Evolutionary conservation across 2,113 vertebrate genomes (phyloP).

Genomic region (Mohoua ochrocephala): DNA sequence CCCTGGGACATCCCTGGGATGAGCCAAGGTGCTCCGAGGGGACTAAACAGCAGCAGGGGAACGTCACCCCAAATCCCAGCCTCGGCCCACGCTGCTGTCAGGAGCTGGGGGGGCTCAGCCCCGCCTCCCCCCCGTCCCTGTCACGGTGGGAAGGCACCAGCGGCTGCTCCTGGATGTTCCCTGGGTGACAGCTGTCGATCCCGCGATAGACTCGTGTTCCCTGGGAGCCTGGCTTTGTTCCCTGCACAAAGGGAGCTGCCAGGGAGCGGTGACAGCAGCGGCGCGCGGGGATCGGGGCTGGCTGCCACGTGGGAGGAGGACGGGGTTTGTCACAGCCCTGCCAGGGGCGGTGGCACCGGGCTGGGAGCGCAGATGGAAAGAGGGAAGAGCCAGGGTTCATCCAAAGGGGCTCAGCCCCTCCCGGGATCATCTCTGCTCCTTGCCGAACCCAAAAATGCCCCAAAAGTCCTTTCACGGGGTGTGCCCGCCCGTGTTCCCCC

Average conservation of each 20-base stretch:
- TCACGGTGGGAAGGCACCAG: accelerated
- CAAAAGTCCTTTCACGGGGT: accelerated
- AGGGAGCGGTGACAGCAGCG: not conserved
- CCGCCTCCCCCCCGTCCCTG: not conserved
- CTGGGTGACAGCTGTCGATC: not conserved
- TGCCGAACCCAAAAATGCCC: accelerated
- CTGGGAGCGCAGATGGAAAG: not conserved
- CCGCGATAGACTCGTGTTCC: accelerated
- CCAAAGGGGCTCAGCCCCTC: not conserved
- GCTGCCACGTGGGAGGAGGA: not conserved
- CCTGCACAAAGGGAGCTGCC: not conserved
- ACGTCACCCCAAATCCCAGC: not conserved
- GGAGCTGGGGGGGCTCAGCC: not conserved
- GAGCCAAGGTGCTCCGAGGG: accelerated
- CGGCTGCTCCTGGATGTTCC: not conserved
- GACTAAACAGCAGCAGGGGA: accelerated
- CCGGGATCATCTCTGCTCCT: not conserved
- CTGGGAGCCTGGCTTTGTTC: not conserved
- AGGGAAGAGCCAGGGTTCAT: not conserved
- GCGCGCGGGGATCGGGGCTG: not conserved
- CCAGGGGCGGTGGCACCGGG: not conserved
- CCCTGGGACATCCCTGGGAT: not conserved
- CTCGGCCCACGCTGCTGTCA: not conserved
- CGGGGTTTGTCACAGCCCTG: not conserved
- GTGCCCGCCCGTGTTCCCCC: accelerated